Conservation (phyloP, 2,113 vertebrate species). For the Hepsetus odoe region DNA sequence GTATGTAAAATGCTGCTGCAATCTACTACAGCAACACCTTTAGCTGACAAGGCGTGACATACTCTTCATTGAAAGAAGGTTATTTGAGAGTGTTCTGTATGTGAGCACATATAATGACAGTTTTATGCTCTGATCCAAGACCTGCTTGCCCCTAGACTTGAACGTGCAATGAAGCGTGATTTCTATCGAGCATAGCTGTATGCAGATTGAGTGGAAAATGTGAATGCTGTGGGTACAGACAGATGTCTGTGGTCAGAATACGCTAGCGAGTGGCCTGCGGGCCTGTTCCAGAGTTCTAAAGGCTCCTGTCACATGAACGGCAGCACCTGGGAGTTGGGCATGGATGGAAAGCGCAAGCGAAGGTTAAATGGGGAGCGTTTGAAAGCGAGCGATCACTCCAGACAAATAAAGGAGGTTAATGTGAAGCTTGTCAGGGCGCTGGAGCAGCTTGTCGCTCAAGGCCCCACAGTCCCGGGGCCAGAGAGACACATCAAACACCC, state of each 20-base stretch:
- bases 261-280: constrained; percentile 67
- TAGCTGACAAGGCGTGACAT: background rate
- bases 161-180: background rate
- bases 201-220: background rate
- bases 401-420: constrained; percentile 72
- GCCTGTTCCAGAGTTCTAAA: constrained; percentile 71
- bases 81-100: background rate
- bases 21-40: too few species aligned
- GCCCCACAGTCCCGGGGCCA: constrained; percentile 61
- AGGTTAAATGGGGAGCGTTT: constrained; percentile 77
- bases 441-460: constrained; percentile 70
- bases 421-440: constrained; percentile 70
- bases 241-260: constrained; percentile 69
- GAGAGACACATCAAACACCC: constrained; percentile 65
- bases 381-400: constrained; percentile 69
- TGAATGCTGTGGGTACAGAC: constrained; percentile 53
- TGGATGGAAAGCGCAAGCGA: constrained; percentile 72
- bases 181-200: background rate
- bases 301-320: constrained; percentile 66
- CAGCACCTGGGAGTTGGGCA: constrained; percentile 57
- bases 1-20: too few species aligned
- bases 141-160: background rate
- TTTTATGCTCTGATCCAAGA: background rate
- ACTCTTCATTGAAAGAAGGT: background rate
- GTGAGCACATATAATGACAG: background rate